Conservation (phyloP, 2,113 vertebrate species). For the Stegastes partitus region DNA sequence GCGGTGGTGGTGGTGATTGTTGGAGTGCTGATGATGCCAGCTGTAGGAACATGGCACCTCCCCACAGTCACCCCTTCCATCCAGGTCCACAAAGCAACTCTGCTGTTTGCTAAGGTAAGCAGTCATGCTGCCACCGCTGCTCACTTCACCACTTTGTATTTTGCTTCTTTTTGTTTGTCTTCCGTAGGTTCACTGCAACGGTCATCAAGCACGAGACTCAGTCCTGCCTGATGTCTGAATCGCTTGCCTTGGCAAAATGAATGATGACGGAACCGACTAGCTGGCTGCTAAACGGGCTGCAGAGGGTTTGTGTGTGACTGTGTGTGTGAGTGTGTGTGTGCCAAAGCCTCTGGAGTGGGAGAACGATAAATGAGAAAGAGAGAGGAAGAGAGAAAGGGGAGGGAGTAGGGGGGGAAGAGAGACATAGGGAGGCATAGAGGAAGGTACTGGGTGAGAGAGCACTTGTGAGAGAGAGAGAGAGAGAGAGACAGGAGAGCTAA, state of each 20-base stretch:
- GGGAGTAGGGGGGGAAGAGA: slow-evolving; percentile 4
- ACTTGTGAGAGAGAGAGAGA: slow-evolving; percentile 4
- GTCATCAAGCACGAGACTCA: slow-evolving; percentile 41
- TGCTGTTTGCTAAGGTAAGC: slow-evolving; percentile 87
- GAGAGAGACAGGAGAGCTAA: slow-evolving; percentile 8
- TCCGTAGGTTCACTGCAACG: slow-evolving; percentile 28
- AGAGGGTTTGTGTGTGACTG: slow-evolving; percentile 20
- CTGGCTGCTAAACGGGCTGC: slow-evolving; percentile 42
- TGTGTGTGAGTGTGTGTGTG: slow-evolving; percentile 22
- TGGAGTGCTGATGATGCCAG: slow-evolving; percentile 72
- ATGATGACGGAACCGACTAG: slow-evolving; percentile 52
- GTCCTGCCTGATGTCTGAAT: slow-evolving; percentile 52
- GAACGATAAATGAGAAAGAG: slow-evolving; percentile 47
- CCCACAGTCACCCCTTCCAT: slow-evolving; percentile 72
- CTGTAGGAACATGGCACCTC: slow-evolving; percentile 83
- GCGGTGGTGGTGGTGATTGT: slow-evolving; percentile 36
- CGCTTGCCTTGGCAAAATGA: slow-evolving; percentile 39
- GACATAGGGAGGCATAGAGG: slow-evolving; percentile 1
- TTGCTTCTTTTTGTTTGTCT: slow-evolving; percentile 31
- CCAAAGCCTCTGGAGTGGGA: slow-evolving; percentile 50
- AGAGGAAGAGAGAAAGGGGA: slow-evolving; percentile 1
- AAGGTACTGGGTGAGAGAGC: slow-evolving; percentile 28
- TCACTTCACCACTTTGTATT: slow-evolving; percentile 25
- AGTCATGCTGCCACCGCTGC: slow-evolving; percentile 82
- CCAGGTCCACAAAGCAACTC: slow-evolving; percentile 83